These are phyloP conservation scores for Vidua chalybeata DNA, from an alignment of 2,113 vertebrate species.

Conservation along the genomic window DNA sequence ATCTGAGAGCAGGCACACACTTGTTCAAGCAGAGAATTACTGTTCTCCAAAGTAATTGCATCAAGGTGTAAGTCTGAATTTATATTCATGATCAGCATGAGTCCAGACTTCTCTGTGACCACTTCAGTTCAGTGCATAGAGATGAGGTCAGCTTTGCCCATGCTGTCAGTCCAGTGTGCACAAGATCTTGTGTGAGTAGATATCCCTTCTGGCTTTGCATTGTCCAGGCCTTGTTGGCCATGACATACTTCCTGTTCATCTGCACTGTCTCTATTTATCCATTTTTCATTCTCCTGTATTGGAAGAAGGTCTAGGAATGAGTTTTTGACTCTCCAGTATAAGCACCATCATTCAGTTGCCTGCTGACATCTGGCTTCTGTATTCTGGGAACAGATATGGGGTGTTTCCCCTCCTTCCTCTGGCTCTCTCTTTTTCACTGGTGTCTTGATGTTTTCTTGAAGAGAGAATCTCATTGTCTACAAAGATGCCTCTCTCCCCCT, in stretches of 20 bases:
- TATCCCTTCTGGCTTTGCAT: not conserved
- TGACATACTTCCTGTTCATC: not conserved
- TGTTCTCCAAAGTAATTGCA: not conserved
- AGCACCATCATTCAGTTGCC: not conserved
- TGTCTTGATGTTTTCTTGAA: not conserved
- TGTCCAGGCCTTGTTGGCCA: not conserved
- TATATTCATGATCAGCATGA: not conserved
- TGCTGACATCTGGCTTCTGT: not conserved
- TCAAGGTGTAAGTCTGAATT: not conserved
- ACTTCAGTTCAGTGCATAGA: not conserved
- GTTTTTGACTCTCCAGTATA: not conserved
- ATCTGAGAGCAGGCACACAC: fast-evolving
- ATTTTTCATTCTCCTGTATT: not conserved
- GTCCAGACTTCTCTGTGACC: not conserved
- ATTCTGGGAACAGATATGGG: not conserved
- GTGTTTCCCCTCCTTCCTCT: not conserved
- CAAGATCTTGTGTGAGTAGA: not conserved
- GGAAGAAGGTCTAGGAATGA: not conserved
- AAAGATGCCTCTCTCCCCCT: not conserved
- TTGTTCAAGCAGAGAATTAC: not conserved
- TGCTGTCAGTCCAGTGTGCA: not conserved
- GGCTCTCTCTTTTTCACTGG: not conserved
- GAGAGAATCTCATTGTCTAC: not conserved
- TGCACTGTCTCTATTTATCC: not conserved
- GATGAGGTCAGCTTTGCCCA: not conserved